Evolutionary conservation across 2,113 vertebrate species (phyloP), one percentile per base, ranked within the genome.

Genomic region (Brienomyrus longianalis): DNA sequence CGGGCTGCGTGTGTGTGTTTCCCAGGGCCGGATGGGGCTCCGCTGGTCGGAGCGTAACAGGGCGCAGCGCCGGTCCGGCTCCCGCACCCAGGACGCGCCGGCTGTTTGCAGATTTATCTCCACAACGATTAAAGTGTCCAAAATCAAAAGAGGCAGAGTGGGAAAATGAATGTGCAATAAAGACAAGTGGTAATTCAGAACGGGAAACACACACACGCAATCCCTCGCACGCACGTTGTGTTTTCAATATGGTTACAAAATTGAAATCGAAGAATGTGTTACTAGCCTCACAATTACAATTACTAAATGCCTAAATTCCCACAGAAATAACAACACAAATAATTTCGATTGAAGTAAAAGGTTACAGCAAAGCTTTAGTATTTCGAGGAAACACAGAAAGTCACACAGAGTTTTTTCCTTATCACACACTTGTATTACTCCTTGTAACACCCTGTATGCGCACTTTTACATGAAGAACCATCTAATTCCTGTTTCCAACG

Each of bases 1-100:
- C n/a, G 59, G 59, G 23, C 59, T 62, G 93, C 93, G 94, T 93
- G 94, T 95, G 94, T 94, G 31, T 43, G 31, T 80, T 27, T 70
- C n/a, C 62, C 0, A 13, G 62, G 62, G n/a, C 62, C n/a, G 62
- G n/a, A 27, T 11, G 62, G 56, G 56, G 56, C 56, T 62, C 56
- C 56, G 2, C 56, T 62, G 56, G 56, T 2, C 23, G 56, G 56
- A 62, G 21, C 23, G 56, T 62, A n/a, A 62, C 56, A n/a, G 21
- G 56, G 56, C 56, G 23, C 56, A 7, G 7, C 23, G 23, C 56
- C 56, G 21, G 56, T 62, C 56, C 56, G 21, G 7, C 23, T 59
- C 56, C 21, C 21, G 56, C 56, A 23, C 21, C 56, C 23, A n/a
- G 56, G 56, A 56, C 59, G 9, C 59, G n/a, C n/a, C 62, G n/a